These are phyloP conservation scores for Planococcus citri DNA, from an alignment of 1,140 invertebrate genomes.

Conservation along the genomic window DNA sequence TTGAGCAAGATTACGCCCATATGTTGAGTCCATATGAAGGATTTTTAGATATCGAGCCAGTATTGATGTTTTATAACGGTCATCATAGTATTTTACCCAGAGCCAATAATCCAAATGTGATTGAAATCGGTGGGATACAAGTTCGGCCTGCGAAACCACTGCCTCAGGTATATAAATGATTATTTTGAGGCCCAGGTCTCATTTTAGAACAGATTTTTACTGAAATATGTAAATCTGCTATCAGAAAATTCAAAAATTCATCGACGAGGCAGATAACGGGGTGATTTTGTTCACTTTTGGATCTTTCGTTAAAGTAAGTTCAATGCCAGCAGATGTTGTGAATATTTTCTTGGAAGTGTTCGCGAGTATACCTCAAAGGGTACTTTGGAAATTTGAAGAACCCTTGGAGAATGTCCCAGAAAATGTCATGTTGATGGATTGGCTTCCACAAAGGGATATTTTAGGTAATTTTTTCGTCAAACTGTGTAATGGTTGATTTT, in stretches of 20 bases:
- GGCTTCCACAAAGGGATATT: slow-evolving; percentile 48
- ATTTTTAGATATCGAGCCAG: neutral
- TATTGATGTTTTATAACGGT: neutral
- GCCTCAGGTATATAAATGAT: slow-evolving; percentile 19
- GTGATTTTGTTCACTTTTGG: slow-evolving; percentile 55
- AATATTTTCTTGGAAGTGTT: slow-evolving; percentile 46
- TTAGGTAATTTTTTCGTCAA: slow-evolving; percentile 37
- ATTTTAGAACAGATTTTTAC: neutral
- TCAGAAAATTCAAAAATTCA: slow-evolving; percentile 43
- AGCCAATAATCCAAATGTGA: slow-evolving; percentile 36
- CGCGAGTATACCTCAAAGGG: slow-evolving; percentile 40
- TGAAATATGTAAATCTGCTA: slow-evolving; percentile 33
- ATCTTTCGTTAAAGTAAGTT: slow-evolving; percentile 30
- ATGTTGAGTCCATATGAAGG: neutral
- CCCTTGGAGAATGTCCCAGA: slow-evolving; percentile 26
- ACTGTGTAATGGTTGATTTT: too few species aligned
- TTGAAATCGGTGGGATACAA: slow-evolving; percentile 47
- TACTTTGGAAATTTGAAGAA: slow-evolving; percentile 50
- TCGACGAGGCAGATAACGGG: slow-evolving; percentile 43
- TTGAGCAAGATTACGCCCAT: neutral
- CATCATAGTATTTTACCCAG: slow-evolving; percentile 28
- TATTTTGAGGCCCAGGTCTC: too few species aligned
- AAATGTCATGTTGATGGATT: slow-evolving; percentile 43
- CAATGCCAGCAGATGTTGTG: slow-evolving; percentile 27
- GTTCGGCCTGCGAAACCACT: slow-evolving; percentile 29